phyloP scores from a whole-genome alignment of 2,888 invertebrate species.

The Amphiduros pacificus region DNA sequence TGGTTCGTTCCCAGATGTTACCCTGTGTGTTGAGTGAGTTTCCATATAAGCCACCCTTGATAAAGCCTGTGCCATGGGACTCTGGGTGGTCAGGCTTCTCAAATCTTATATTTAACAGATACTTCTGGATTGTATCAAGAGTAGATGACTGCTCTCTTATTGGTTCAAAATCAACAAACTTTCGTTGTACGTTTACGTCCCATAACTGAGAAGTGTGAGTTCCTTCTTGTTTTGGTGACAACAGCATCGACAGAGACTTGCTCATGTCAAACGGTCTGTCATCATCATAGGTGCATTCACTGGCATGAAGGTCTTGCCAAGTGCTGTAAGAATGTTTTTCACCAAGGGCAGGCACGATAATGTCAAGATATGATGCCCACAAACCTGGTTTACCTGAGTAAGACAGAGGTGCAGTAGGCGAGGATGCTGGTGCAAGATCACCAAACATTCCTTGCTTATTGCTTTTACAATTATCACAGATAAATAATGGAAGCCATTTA shows the following conservation, averaged over 20 bases:
- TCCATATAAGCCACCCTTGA: slow-evolving; percentile 13
- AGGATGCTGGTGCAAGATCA: too few species aligned
- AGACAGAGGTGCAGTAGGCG: too few species aligned
- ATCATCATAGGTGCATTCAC: not conserved
- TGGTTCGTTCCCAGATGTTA: not conserved
- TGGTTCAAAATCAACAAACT: slow-evolving; percentile 6
- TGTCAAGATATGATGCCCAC: too few species aligned
- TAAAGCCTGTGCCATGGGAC: slow-evolving; percentile 3
- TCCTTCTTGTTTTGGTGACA: slow-evolving; percentile 12
- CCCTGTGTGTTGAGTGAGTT: not conserved
- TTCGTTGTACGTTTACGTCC: slow-evolving; percentile 38
- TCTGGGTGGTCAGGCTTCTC: slow-evolving; percentile 4
- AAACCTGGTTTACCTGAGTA: too few species aligned
- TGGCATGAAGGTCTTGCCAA: not conserved
- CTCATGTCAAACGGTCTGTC: not conserved
- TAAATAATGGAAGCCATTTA: too few species aligned
- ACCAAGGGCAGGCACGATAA: too few species aligned
- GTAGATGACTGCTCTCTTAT: not conserved
- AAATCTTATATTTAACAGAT: slow-evolving; percentile 10
- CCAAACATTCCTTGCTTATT: too few species aligned
- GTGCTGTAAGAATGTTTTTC: too few species aligned
- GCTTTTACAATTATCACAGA: too few species aligned
- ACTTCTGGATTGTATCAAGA: slow-evolving; percentile 8
- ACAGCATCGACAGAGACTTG: not conserved
- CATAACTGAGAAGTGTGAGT: slow-evolving; percentile 33